phyloP scores from a whole-genome alignment of 2,797 vertebrate genomes.

The Cirrhinus mrigala region DNA sequence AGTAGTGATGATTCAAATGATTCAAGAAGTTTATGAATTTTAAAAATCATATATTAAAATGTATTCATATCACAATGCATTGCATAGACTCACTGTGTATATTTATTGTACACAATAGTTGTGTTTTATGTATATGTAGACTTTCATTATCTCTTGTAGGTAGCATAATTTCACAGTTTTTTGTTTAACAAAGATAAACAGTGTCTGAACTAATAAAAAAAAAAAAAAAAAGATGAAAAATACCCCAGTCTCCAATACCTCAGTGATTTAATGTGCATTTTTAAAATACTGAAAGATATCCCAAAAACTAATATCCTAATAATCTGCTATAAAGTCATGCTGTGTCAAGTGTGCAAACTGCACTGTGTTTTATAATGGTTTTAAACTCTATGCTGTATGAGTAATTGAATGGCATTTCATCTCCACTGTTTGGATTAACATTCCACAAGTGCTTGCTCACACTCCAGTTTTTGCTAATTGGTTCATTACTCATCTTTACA shows the following conservation, averaged over 20 bases:
- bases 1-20: not conserved
- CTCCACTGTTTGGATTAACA: not conserved
- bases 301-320: not conserved
- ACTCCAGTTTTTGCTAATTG: constrained; percentile 33
- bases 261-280: not conserved
- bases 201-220: not conserved
- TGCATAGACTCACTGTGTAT: not conserved
- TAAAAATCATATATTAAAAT: not conserved
- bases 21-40: not conserved
- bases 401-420: constrained; percentile 19
- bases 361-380: not conserved
- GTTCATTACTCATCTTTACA: constrained; percentile 31
- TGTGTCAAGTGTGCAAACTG: not conserved
- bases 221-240: not conserved
- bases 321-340: not conserved
- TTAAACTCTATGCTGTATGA: constrained; percentile 7
- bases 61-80: not conserved
- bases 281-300: not conserved
- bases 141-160: not conserved
- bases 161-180: not conserved
- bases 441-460: constrained; percentile 21
- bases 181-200: not conserved
- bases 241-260: not conserved
- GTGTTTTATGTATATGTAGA: not conserved
- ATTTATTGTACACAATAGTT: not conserved